Evolutionary conservation across 2,888 invertebrate species (phyloP).

Genomic region (Sinelater perroti): DNA sequence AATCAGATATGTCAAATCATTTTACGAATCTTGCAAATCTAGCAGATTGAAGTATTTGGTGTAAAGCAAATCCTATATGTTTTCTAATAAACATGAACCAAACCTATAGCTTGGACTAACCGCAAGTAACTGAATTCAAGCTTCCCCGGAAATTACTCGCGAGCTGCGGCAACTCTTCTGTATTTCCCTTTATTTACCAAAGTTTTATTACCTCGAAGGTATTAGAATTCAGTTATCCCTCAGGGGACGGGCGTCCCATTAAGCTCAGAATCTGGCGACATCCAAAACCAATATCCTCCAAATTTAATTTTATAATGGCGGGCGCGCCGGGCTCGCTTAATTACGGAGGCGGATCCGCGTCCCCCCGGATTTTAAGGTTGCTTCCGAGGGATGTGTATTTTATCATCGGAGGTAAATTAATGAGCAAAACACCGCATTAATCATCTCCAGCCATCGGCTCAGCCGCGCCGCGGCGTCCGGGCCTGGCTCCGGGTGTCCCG

Average conservation of each 20-base stretch:
- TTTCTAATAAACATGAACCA: too few relatives aligned
- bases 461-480: too few relatives aligned
- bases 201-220: too few relatives aligned
- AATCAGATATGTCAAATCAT: too few relatives aligned
- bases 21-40: too few relatives aligned
- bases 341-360: conserved; percentile 21
- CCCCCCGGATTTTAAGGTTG: conserved; percentile 28
- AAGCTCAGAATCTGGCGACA: not conserved
- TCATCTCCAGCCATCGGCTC: conserved; percentile 31
- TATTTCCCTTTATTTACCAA: too few relatives aligned
- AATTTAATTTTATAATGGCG: conserved; percentile 9
- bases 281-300: not conserved
- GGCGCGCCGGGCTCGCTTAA: conserved; percentile 17
- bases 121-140: too few relatives aligned
- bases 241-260: not conserved
- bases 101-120: too few relatives aligned
- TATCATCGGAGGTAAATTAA: conserved; percentile 33
- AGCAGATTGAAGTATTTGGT: too few relatives aligned
- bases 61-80: too few relatives aligned
- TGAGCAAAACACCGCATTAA: conserved; percentile 37
- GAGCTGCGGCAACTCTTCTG: too few relatives aligned
- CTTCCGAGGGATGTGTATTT: conserved; percentile 29
- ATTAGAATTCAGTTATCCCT: not conserved
- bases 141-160: too few relatives aligned
- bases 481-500: conserved; percentile 25